Base-by-base conservation (phyloP, 2,113 vertebrate species). In the Poecilia latipinna region DNA sequence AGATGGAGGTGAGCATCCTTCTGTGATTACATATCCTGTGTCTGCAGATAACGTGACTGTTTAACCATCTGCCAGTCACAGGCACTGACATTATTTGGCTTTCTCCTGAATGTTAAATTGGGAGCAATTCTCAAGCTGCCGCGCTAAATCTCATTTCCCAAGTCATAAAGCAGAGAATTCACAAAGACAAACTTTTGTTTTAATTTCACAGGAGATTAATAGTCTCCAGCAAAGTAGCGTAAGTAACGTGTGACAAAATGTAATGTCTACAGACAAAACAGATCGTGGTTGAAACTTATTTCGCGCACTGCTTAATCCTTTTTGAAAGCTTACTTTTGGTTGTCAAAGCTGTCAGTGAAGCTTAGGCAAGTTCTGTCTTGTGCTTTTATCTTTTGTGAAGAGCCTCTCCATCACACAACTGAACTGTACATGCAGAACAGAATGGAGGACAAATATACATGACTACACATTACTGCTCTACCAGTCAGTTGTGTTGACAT, bases 11-110 rank as follows among this genome's bases (percentile, higher is more conserved):
- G 71, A 87, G 77, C 81, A 5, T 78, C 80, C 75, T 72, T 63
- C 39, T 65, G 77, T 82, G 77, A 90, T 84, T 83, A 73, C 68
- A 73, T 68, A 82, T 77, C 68, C 63, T 82, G 75, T 54, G 67
- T 82, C 80, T 66, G 68, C 69, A 73, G 90, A 92, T 93, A 93
- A 92, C 35, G 67, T 79, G 68, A 74, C 72, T 66, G 73, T 88
- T 93, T 89, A 92, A 90, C 87, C 88, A 87, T 48, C 84, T 88
- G 88, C 77, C 91, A 91, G 79, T 93, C 93, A 89, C 73, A 32
- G 22, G 33, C 65, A 12, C 70, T 31, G 57, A 77, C 42, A 3
- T 33, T 79, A 65, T 87, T 86, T 86, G 84, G 57, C 75, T 84
- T 89, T 75, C 68, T 33, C 62, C 74, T 31, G 64, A 81, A 87